Percentiles rank a stretch among this genome's conserved stretches.
These are phyloP conservation scores for Drosophila athabasca DNA, from an alignment of 1,140 invertebrate genomes.

Conservation along the genomic window DNA sequence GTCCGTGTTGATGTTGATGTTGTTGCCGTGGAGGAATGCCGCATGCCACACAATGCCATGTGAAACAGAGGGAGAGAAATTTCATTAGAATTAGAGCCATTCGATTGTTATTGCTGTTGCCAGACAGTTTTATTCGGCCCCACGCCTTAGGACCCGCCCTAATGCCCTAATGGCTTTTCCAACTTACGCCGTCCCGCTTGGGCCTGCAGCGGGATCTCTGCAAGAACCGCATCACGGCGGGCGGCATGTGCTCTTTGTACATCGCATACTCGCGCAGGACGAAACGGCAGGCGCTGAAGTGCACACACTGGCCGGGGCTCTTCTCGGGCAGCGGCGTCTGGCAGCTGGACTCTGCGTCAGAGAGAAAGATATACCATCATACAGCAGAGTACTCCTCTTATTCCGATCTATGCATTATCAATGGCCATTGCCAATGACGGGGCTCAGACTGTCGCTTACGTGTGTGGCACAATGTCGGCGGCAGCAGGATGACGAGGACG, in stretches of 20 bases:
- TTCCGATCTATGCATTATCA: conserved; percentile 47
- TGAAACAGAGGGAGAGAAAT: conserved; percentile 26
- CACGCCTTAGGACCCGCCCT: neutral
- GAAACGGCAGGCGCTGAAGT: conserved; percentile 67
- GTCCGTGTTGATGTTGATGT: conserved; percentile 35
- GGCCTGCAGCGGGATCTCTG: conserved; percentile 71
- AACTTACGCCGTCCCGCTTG: conserved; percentile 69
- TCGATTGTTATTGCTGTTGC: conserved; percentile 54
- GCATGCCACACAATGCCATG: conserved; percentile 8
- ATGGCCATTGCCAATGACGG: conserved; percentile 35
- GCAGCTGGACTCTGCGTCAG: conserved; percentile 55
- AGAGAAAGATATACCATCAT: neutral
- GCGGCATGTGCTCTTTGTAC: conserved; percentile 76
- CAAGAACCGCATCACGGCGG: conserved; percentile 70
- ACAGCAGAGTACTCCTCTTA: neutral
- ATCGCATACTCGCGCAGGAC: conserved; percentile 70
- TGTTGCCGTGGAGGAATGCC: conserved; percentile 27
- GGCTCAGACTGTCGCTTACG: conserved; percentile 47
- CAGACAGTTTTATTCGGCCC: conserved; percentile 59
- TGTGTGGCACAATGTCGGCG: conserved; percentile 69
- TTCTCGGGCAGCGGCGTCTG: conserved; percentile 74
- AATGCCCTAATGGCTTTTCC: conserved; percentile 28
- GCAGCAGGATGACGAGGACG: conserved; percentile 49
- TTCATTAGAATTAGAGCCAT: conserved; percentile 72
- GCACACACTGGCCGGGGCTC: conserved; percentile 65